Percentiles rank a stretch among this genome's conserved stretches.
Conservation (phyloP, 2,113 vertebrate genomes). For the Pseudorasbora parva region DNA sequence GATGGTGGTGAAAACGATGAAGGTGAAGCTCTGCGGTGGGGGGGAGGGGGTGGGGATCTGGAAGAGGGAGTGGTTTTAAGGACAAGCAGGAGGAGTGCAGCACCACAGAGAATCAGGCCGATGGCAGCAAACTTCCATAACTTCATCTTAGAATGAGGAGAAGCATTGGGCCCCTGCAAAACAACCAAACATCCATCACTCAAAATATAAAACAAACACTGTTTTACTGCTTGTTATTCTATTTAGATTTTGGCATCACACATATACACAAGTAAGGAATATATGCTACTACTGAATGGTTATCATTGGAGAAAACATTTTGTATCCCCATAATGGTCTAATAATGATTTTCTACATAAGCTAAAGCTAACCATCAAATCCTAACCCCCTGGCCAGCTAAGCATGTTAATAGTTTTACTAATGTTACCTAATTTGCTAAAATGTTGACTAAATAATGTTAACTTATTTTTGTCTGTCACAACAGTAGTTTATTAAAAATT, state of each 20-base stretch:
- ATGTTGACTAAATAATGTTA: too few species aligned
- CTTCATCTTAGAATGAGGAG: slow-evolving; percentile 82
- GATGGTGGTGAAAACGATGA: slow-evolving; percentile 35
- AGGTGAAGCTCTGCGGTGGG: slow-evolving; percentile 34
- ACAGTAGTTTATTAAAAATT: too few species aligned
- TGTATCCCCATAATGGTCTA: not conserved
- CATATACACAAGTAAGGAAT: too few species aligned
- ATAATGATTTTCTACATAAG: too few species aligned
- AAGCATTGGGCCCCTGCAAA: slow-evolving; percentile 80
- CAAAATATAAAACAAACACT: not conserved
- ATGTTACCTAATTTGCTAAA: too few species aligned
- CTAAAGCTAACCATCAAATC: too few species aligned
- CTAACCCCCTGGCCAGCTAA: too few species aligned
- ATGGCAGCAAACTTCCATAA: slow-evolving; percentile 81
- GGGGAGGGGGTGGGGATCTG: slow-evolving; percentile 55
- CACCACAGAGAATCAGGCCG: slow-evolving; percentile 79
- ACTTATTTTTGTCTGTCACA: too few species aligned
- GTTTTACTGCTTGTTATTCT: not conserved
- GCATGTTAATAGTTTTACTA: too few species aligned
- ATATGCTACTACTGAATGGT: not conserved
- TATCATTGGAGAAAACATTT: not conserved
- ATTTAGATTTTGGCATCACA: not conserved
- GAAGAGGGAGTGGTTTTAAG: slow-evolving; percentile 72
- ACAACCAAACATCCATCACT: slow-evolving; percentile 59
- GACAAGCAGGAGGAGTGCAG: slow-evolving; percentile 75